Base-by-base conservation (phyloP, 1,140 invertebrate genomes). In the Yoshiicerus persimilis region DNA sequence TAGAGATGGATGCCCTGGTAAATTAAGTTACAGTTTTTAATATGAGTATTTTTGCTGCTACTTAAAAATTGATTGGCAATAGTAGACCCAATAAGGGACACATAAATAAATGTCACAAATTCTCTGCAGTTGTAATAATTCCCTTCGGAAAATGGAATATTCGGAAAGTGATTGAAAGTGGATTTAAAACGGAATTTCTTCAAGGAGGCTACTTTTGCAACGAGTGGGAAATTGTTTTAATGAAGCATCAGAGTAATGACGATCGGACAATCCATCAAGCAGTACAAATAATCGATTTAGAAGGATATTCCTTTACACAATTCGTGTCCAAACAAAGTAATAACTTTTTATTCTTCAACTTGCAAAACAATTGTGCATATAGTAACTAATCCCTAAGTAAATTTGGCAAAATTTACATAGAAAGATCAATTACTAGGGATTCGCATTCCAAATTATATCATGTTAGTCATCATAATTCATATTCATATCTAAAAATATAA, bases 81-180 rank as follows among this genome's bases (percentile, higher is more conserved):
- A 4, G n/a, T 47, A 25, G 11, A n/a, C n/a, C n/a, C n/a, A n/a
- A n/a, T n/a, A n/a, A n/a, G n/a, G n/a, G n/a, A n/a, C n/a, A n/a
- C n/a, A n/a, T n/a, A n/a, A n/a, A n/a, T n/a, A n/a, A n/a, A n/a
- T n/a, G n/a, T n/a, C n/a, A n/a, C n/a, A n/a, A n/a, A n/a, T n/a
- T n/a, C n/a, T 30, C 86, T 87, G 56, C 70, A 88, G 87, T 88
- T 6, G 30, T 36, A 62, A 30, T 89, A 20, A 56, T 84, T 25
- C 70, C 86, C 2, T 89, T 87, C 64, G 88, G 88, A 25, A 86
- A 80, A 38, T 89, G 88, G 88, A 86, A 86, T 27, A 34, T 89
- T 20, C 16, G 47, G 75, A 38, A 70, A 20, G 20, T 87, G 25
- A 66, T 88, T 10, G 83, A 84, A 27, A 4, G 20, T 0, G 88